A percentile compares a stretch with the other conserved stretches of the same genome.
Conservation (phyloP, 2,113 vertebrate species). For the Sakesphorus luctuosus region DNA sequence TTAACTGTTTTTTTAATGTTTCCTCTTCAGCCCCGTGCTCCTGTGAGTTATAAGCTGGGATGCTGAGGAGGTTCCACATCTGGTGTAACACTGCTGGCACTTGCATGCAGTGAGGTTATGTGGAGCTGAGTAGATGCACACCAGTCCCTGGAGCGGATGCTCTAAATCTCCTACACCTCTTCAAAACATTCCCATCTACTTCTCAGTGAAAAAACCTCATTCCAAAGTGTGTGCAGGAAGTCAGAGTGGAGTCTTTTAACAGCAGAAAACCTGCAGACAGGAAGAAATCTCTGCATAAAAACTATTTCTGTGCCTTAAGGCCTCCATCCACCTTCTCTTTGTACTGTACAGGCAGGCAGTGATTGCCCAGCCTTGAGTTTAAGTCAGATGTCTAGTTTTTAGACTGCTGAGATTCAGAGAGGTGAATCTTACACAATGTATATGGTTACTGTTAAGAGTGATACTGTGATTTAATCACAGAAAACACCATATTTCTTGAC, state of each 20-base stretch:
- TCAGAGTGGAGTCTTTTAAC: neutral
- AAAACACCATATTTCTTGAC: neutral
- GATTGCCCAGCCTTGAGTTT: too few relatives aligned
- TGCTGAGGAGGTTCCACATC: neutral
- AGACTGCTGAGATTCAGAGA: neutral
- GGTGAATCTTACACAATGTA: neutral
- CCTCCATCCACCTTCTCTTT: neutral
- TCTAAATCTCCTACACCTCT: neutral
- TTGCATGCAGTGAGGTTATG: rapidly evolving
- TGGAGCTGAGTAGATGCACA: neutral
- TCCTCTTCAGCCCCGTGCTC: neutral
- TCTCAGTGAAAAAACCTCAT: neutral
- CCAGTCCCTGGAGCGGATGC: neutral
- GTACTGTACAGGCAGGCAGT: neutral
- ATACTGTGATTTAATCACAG: neutral
- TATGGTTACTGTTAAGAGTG: neutral
- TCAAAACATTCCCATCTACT: neutral
- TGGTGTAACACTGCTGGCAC: neutral
- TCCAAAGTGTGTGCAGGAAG: neutral
- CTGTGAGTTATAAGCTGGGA: neutral
- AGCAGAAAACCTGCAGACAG: neutral
- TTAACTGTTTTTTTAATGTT: rapidly evolving
- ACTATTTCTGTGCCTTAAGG: too few relatives aligned
- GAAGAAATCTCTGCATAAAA: neutral
- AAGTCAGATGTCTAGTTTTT: neutral